These are phyloP conservation scores for Nematostella vectensis DNA, from an alignment of 92 coral and sea anemone genomes.

Conservation along the genomic window DNA sequence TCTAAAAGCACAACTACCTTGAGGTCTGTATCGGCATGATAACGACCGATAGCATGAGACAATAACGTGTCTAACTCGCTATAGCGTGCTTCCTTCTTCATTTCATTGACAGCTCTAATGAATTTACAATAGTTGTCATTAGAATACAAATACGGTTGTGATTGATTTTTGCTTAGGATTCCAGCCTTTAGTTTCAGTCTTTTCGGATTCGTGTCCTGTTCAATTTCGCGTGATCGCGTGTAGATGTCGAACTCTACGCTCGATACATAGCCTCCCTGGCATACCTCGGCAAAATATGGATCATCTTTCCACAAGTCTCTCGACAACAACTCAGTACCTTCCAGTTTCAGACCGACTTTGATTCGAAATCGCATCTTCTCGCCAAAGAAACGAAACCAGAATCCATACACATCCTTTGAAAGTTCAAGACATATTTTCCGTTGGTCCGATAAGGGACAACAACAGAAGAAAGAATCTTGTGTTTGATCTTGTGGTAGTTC, in stretches of 20 bases:
- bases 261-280: slow-evolving; percentile 43
- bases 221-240: slow-evolving; percentile 12
- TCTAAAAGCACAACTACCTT: slow-evolving; percentile 65
- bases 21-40: slow-evolving; percentile 47
- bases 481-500: slow-evolving; percentile 17
- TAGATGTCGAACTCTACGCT: slow-evolving; percentile 66
- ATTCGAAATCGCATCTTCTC: slow-evolving; percentile 63
- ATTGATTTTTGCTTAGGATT: not conserved
- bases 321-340: slow-evolving; percentile 24
- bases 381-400: slow-evolving; percentile 92
- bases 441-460: slow-evolving; percentile 54
- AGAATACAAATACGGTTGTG: slow-evolving; percentile 32
- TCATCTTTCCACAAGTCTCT: slow-evolving; percentile 33
- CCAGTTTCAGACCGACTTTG: slow-evolving; percentile 52
- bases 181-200: slow-evolving; percentile 8
- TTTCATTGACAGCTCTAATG: slow-evolving; percentile 41
- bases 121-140: slow-evolving; percentile 54
- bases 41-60: slow-evolving; percentile 37
- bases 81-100: slow-evolving; percentile 43
- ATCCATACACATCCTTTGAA: slow-evolving; percentile 46
- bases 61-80: slow-evolving; percentile 55
- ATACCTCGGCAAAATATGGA: slow-evolving; percentile 11
- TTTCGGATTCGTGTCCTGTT: slow-evolving; percentile 10
- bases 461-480: slow-evolving; percentile 39
- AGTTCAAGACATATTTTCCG: slow-evolving; percentile 21